These are phyloP conservation scores for Cyanoramphus novaezelandiae DNA, from an alignment of 2,113 vertebrate genomes.

Conservation along the genomic window DNA sequence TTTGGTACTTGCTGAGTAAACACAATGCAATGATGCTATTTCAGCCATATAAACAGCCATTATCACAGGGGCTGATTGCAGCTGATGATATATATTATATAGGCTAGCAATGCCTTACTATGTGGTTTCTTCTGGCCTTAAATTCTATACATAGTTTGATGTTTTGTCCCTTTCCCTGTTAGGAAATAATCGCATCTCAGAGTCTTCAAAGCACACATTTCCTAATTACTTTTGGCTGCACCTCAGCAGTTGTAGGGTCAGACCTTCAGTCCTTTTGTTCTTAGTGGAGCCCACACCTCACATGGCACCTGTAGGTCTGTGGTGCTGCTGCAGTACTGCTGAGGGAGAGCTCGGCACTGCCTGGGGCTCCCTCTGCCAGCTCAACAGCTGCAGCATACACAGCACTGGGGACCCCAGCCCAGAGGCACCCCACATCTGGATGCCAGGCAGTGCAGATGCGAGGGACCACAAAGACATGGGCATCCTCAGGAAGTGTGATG, in stretches of 20 bases:
- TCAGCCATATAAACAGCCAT: not conserved
- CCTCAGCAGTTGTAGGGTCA: not conserved
- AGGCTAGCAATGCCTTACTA: not conserved
- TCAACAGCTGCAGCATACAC: not conserved
- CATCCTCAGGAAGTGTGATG: not conserved
- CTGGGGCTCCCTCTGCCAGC: not conserved
- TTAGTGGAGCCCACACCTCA: not conserved
- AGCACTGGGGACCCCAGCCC: not conserved
- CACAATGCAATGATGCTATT: not conserved
- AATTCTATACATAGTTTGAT: not conserved
- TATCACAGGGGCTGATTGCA: not conserved
- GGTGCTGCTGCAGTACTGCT: not conserved
- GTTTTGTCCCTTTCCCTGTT: not conserved
- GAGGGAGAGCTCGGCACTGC: not conserved
- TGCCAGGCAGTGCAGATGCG: not conserved
- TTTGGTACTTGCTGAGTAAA: not conserved
- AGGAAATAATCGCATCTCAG: not conserved
- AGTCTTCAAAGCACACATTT: not conserved
- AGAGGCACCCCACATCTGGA: not conserved
- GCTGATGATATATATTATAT: not conserved
- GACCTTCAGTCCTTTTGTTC: not conserved
- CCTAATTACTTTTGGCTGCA: not conserved
- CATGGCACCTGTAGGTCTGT: not conserved
- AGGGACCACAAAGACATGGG: not conserved
- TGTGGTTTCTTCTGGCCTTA: not conserved